These are phyloP conservation scores for Epinephelus malabaricus DNA, from an alignment of 2,797 vertebrate species.

Conservation along the genomic window DNA sequence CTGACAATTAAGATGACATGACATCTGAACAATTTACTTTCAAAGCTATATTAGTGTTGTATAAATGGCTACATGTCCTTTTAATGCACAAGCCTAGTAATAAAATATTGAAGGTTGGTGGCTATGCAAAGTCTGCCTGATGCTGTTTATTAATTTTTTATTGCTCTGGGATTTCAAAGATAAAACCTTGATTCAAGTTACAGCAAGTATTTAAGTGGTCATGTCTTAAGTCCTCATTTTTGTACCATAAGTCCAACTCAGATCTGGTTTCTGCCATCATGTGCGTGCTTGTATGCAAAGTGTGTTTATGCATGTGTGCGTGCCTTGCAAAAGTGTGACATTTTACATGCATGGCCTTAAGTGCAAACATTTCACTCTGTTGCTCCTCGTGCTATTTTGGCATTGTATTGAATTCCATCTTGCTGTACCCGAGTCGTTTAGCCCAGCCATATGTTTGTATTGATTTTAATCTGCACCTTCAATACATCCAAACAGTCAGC, in stretches of 20 bases:
- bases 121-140: not conserved
- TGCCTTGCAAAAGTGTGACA: conserved; percentile 1
- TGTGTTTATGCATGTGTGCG: not conserved
- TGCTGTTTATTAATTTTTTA: conserved; percentile 24
- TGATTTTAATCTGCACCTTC: conserved; percentile 76
- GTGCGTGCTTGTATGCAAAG: not conserved
- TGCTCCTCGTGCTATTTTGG: conserved; percentile 39
- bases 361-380: conserved; percentile 18
- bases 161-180: conserved; percentile 23
- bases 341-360: not conserved
- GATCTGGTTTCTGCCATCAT: not conserved
- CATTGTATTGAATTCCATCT: conserved; percentile 55
- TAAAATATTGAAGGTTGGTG: conserved; percentile 40
- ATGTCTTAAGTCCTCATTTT: conserved; percentile 5
- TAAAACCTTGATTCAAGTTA: conserved; percentile 26
- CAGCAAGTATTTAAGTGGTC: conserved; percentile 8
- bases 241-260: not conserved
- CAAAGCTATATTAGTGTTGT: no score
- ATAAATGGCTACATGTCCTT: not conserved
- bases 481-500: conserved; percentile 27
- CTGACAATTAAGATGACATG: not conserved
- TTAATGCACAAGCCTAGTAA: conserved; percentile 11
- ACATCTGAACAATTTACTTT: not conserved
- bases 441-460: conserved; percentile 64
- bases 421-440: conserved; percentile 48